Evolutionary conservation across 2,888 invertebrate species (phyloP), one percentile per base, ranked within the genome.

Genomic region (Sinhomidia bicolor): DNA sequence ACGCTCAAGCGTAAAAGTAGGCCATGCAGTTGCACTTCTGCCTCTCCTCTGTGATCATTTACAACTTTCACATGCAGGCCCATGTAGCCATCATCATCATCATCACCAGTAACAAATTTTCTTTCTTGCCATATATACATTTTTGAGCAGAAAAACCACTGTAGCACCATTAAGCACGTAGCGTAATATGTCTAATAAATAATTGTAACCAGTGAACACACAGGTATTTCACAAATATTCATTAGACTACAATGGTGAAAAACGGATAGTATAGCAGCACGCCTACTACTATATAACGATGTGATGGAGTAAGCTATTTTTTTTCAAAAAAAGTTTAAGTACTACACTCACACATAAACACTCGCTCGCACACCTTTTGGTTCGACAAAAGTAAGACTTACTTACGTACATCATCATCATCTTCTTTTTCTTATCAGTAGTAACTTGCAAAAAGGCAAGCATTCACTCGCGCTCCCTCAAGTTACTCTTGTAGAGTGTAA

Each of bases 1-100:
- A 76, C 85, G 60, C 71, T 76, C 47, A 85, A 78, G 79, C 71
- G 68, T 79, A 79, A 85, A 85, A 85, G 85, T 85, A 79, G 85
- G 85, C 79, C 85, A 85, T 79, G 51, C 65, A 85, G 85, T 84
- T 85, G 85, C 79, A 85, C 68, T 85, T 85, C 68, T 85, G 68
- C 47, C 65, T 78, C 85, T 79, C 79, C 78, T 85, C 44, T 62
- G 23, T 65, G 65, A 76, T 78, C 78, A 85, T 79, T 62, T 71
- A 85, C 85, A 85, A 85, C 85, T 85, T 85, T 85, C 85, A 85
- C 85, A 79, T 85, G 85, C 68, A 85, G 78, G n/a, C 20, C 47
- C 41, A 79, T 54, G 51, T 47, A 44, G 32, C 23, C 17, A 78
- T 78, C 41, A 85, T 36, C 71, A 74, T 23, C 71, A 83, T 36